Evolutionary conservation across 2,888 invertebrate species (phyloP).

Genomic region (Malthinus flaveolus): DNA sequence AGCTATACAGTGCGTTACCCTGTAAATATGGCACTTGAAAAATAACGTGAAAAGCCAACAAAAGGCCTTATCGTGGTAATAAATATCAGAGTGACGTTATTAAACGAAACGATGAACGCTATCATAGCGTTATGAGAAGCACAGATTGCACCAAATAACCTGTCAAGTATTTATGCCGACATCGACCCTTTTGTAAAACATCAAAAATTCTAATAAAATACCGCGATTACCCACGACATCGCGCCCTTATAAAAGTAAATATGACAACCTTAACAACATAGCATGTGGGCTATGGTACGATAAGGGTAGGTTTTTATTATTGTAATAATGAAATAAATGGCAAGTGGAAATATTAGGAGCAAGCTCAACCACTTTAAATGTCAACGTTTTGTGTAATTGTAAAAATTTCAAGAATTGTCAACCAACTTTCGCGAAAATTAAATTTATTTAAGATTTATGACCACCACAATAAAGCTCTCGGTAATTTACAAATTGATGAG

Average conservation of each 20-base stretch:
- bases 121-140: conserved; percentile 30
- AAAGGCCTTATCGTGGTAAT: conserved; percentile 34
- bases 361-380: neutral
- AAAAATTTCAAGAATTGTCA: too few species aligned
- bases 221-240: conserved; percentile 26
- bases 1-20: conserved; percentile 10
- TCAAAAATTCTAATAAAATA: conserved; percentile 30
- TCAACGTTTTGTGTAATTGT: too few species aligned
- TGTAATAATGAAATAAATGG: conserved; percentile 24
- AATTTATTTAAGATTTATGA: too few species aligned
- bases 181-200: conserved; percentile 33
- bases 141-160: conserved; percentile 33
- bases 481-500: too few species aligned
- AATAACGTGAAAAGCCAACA: conserved; percentile 28
- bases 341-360: conserved; percentile 1
- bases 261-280: conserved; percentile 25
- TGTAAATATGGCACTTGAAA: conserved; percentile 18
- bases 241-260: conserved; percentile 28
- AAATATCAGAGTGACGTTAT: conserved; percentile 36
- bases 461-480: too few species aligned
- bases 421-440: too few species aligned
- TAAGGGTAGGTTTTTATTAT: conserved; percentile 26
- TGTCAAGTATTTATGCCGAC: conserved; percentile 33
- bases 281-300: conserved; percentile 20
- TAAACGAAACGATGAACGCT: conserved; percentile 33